Conservation (phyloP, 2,888 invertebrate species). For the Drosophila macrospina region DNA sequence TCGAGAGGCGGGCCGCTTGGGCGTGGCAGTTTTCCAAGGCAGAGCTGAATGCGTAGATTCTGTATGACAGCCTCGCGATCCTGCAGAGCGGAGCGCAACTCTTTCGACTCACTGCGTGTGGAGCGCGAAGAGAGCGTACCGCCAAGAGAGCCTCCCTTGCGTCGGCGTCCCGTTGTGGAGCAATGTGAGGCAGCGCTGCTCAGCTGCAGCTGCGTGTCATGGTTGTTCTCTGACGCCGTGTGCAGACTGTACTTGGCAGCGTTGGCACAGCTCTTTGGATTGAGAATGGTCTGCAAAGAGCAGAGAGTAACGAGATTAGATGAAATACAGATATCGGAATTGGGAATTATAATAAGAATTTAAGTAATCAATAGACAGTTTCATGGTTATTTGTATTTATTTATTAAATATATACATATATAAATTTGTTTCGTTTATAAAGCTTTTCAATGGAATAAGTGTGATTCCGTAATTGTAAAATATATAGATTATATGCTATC, state of each 20-base stretch:
- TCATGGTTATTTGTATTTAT: not conserved
- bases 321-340: not conserved
- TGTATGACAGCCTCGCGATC: constrained; percentile 94
- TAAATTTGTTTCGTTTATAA: not conserved
- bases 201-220: constrained; percentile 92
- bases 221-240: constrained; percentile 86
- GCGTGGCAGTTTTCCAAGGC: constrained; percentile 84
- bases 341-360: not conserved
- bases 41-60: constrained; percentile 86
- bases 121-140: constrained; percentile 80
- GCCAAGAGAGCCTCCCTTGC: constrained; percentile 85
- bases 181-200: constrained; percentile 86
- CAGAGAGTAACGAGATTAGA: not conserved
- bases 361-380: not conserved
- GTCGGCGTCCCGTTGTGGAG: constrained; percentile 86
- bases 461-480: not conserved
- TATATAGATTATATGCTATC: constrained; percentile 1
- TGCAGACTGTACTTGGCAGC: constrained; percentile 81
- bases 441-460: constrained; percentile 5
- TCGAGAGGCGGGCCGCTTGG: constrained; percentile 86
- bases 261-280: constrained; percentile 82
- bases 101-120: constrained; percentile 86
- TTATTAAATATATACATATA: constrained; percentile 11
- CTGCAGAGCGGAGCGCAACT: constrained; percentile 89
- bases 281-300: constrained; percentile 84